Base-by-base conservation (phyloP, 2,113 vertebrate species). In the Neodon shergylaensis region DNA sequence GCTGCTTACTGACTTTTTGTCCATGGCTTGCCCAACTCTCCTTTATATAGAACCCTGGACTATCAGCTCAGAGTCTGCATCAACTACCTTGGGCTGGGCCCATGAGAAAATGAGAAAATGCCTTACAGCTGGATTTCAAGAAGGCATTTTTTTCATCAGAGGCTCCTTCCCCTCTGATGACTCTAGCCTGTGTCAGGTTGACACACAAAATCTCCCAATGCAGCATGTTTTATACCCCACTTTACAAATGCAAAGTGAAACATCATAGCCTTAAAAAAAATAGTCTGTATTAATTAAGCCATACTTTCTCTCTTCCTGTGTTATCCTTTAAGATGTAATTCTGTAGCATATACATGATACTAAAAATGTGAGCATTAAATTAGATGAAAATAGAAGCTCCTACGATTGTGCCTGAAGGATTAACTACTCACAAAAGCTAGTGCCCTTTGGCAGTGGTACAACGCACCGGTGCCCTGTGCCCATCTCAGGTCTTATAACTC, bases 161-260 rank as follows among this genome's bases (percentile, higher is more conserved):
- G 8, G 36, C 70, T 39, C 36, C 36, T n/a, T 39, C 36, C 17
- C n/a, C 70, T 39, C 36, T 73, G 17, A n/a, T 39, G n/a, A 73
- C n/a, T 72, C 68, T 73, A 39, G 70, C 70, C n/a, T 39, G 17
- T n/a, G n/a, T 73, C 70, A 73, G 21, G 8, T 4, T 73, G 70
- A 73, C 36, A 73, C n/a, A 22, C 36, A 73, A 39, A 73, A 73
- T 9, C 36, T 10, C 4, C n/a, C 70, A 73, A 4, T 4, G 9
- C 52, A 68, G 5, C 72, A 9, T 63, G 22, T 70, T 76, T 74
- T 66, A 81, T 65, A 72, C 54, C 91, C 36, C 65, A 3, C 19
- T 3, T 94, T 91, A 58, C 61, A 73, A 79, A 21, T 66, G n/a
- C 88, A 91, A 96, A 86, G 42, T 14, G 52, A 92, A 92, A n/a